phyloP scores from a whole-genome alignment of 2,888 invertebrate genomes.

The Ectemnius lituratus region DNA sequence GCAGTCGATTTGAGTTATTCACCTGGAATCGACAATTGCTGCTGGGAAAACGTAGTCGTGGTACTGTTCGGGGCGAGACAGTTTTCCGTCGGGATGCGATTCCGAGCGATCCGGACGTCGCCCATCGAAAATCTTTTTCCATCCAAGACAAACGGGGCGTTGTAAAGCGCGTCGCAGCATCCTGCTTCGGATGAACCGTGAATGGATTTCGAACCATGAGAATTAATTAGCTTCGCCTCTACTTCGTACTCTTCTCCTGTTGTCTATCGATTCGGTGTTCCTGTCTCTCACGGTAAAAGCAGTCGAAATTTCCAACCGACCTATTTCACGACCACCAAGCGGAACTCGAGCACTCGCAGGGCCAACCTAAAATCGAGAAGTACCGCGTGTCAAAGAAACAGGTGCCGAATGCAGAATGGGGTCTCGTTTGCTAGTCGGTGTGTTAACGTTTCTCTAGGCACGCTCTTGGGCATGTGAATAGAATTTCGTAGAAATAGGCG shows the following conservation, averaged over 20 bases:
- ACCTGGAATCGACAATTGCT: slow-evolving; percentile 13
- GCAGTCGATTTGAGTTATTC: slow-evolving; percentile 8
- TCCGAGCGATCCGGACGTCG: slow-evolving; percentile 2
- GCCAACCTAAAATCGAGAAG: too few relatives aligned
- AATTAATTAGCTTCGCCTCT: slow-evolving; percentile 55
- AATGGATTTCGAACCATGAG: slow-evolving; percentile 34
- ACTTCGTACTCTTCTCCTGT: slow-evolving; percentile 13
- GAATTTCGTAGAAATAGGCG: slow-evolving; percentile 29
- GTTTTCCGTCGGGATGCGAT: slow-evolving; percentile 2
- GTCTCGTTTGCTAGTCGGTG: slow-evolving; percentile 40
- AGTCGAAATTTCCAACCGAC: slow-evolving; percentile 17
- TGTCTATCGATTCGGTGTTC: slow-evolving; percentile 16
- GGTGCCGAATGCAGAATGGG: too few relatives aligned
- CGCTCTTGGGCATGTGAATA: slow-evolving; percentile 14
- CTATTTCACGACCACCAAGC: slow-evolving; percentile 15
- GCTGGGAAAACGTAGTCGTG: background rate
- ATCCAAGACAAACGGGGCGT: slow-evolving; percentile 24
- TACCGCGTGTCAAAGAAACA: too few relatives aligned
- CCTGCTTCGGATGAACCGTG: slow-evolving; percentile 20
- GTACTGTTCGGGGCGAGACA: background rate
- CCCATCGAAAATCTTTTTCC: slow-evolving; percentile 29
- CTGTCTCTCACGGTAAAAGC: background rate
- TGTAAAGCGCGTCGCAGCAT: slow-evolving; percentile 20
- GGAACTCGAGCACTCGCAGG: background rate
- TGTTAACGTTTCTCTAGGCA: slow-evolving; percentile 34